Conservation (phyloP, 1,140 invertebrate species). For the Elysia chlorotica region DNA sequence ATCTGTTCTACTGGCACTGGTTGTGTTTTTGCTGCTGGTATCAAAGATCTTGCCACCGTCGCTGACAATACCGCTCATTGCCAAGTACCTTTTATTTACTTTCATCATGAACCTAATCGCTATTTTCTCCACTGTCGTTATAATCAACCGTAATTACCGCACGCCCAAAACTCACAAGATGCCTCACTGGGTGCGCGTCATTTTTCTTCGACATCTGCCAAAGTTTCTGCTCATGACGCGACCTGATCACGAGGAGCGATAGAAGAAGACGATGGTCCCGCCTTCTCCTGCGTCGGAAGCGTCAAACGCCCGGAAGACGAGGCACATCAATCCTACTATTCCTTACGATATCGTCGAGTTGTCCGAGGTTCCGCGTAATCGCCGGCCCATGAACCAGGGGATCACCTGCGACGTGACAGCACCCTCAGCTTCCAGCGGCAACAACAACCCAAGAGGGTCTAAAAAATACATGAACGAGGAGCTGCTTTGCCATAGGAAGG, state of each 20-base stretch:
- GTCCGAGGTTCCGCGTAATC: no score
- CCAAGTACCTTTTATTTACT: slow-evolving; percentile 90
- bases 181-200: slow-evolving; percentile 58
- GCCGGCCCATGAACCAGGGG: no score
- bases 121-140: slow-evolving; percentile 97
- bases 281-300: neutral
- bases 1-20: slow-evolving; percentile 60
- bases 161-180: slow-evolving; percentile 79
- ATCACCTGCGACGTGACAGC: no score
- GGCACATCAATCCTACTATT: no score
- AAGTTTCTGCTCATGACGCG: slow-evolving; percentile 59
- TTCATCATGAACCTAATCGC: slow-evolving; percentile 99
- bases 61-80: slow-evolving; percentile 73
- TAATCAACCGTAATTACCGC: slow-evolving; percentile 99
- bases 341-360: no score
- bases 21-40: slow-evolving; percentile 61
- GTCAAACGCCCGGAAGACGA: neutral
- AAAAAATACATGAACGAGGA: no score
- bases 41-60: slow-evolving; percentile 62
- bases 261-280: slow-evolving; percentile 28
- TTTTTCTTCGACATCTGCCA: slow-evolving; percentile 60
- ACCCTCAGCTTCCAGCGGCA: no score
- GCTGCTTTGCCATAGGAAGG: no score
- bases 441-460: no score
- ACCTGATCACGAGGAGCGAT: slow-evolving; percentile 58